These are phyloP conservation scores for Centrocercus urophasianus DNA, from an alignment of 2,113 vertebrate genomes.

Conservation along the genomic window DNA sequence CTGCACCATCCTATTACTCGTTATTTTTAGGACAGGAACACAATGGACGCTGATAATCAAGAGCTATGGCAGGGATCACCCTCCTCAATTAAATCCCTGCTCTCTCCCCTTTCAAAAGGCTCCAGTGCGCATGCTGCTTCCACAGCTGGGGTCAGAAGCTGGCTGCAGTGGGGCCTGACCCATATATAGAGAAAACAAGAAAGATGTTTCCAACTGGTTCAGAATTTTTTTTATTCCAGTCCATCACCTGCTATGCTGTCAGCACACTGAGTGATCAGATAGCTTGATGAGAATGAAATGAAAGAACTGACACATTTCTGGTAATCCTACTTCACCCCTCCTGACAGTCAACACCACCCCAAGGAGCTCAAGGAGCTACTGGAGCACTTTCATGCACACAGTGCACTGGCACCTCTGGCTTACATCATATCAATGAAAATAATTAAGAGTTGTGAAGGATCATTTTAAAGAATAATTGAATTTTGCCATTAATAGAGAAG, in stretches of 20 bases:
- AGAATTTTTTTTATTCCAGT: neutral
- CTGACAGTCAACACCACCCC: accelerated
- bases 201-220: neutral
- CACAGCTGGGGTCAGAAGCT: neutral
- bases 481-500: neutral
- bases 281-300: neutral
- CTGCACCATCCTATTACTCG: neutral
- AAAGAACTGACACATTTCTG: neutral
- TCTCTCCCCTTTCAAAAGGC: neutral
- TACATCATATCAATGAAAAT: neutral
- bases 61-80: neutral
- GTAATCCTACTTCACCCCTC: neutral
- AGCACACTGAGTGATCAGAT: neutral
- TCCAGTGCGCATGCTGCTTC: neutral
- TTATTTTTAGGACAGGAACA: constrained; percentile 13
- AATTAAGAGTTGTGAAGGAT: neutral
- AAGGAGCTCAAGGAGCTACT: neutral
- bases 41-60: neutral
- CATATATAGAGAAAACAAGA: accelerated
- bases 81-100: neutral
- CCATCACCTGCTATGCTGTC: neutral
- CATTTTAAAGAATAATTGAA: neutral
- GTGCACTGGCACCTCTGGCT: too few relatives aligned
- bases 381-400: neutral
- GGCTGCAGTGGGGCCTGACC: neutral